phyloP scores from a whole-genome alignment of 2,888 invertebrate genomes.

The Torymus aiolomorphi region DNA sequence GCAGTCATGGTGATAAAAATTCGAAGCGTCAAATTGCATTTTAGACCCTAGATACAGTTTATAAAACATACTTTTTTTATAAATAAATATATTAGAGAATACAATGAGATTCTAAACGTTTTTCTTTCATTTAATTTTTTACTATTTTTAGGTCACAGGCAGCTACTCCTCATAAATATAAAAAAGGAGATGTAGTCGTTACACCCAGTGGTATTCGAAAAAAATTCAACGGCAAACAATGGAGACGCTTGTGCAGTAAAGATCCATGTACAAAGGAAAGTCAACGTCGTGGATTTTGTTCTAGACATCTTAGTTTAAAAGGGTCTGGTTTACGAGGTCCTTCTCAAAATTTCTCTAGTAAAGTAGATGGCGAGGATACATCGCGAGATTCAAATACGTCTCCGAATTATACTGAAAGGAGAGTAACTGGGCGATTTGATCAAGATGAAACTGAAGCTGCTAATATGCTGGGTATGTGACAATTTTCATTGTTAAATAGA shows the following conservation, averaged over 20 bases:
- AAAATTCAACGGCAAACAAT: slow-evolving; percentile 99
- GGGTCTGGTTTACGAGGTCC: slow-evolving; percentile 77
- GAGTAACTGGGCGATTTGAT: slow-evolving; percentile 90
- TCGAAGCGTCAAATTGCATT: no score
- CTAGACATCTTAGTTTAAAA: slow-evolving; percentile 94
- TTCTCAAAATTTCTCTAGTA: slow-evolving; percentile 72
- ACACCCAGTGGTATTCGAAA: slow-evolving; percentile 97
- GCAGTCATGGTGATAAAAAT: no score
- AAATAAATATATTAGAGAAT: background rate
- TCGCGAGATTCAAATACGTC: slow-evolving; percentile 93
- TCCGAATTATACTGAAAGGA: slow-evolving; percentile 85
- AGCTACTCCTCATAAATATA: slow-evolving; percentile 95
- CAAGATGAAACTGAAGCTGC: slow-evolving; percentile 98
- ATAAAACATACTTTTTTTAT: no score
- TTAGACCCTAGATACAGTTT: no score
- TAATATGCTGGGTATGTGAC: slow-evolving; percentile 89
- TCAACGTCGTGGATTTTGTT: slow-evolving; percentile 97
- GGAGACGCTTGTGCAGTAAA: slow-evolving; percentile 97
- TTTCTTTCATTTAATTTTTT: no score
- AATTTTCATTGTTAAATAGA: no score
- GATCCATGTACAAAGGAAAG: slow-evolving; percentile 98
- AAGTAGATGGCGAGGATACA: slow-evolving; percentile 89
- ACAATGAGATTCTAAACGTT: background rate
- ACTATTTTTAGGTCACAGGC: slow-evolving; percentile 84
- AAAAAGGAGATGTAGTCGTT: slow-evolving; percentile 97